Conservation (phyloP, 2,888 invertebrate species). For the Callinectes sapidus region DNA sequence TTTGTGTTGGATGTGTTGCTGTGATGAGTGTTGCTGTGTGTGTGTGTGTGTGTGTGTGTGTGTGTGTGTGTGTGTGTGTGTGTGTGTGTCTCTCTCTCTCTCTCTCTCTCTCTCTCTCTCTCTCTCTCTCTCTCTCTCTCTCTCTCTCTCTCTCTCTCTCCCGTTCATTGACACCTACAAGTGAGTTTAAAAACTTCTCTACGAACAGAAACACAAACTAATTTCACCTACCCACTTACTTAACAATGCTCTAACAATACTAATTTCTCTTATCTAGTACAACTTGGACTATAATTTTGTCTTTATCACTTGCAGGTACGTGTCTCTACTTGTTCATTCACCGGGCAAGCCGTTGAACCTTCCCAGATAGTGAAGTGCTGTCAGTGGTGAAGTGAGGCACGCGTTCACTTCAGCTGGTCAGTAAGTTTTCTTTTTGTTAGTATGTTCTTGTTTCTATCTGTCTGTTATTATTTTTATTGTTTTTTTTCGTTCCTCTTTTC, state of each 20-base stretch:
- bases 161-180: too few relatives aligned
- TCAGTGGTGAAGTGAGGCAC: neutral
- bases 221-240: too few relatives aligned
- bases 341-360: neutral
- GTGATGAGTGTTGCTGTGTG: neutral
- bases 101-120: neutral
- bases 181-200: too few relatives aligned
- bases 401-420: neutral
- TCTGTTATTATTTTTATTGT: too few relatives aligned
- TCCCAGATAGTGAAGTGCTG: neutral
- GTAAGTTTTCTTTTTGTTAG: neutral
- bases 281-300: neutral
- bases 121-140: too few relatives aligned
- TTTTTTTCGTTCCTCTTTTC: too few relatives aligned
- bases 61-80: conserved; percentile 25
- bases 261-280: neutral
- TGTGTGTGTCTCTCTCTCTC: neutral
- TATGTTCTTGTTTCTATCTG: too few relatives aligned
- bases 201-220: too few relatives aligned
- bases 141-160: too few relatives aligned
- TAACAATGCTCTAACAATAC: too few relatives aligned
- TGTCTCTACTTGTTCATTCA: neutral
- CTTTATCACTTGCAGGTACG: neutral
- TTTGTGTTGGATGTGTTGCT: neutral
- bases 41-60: conserved; percentile 21